Percentiles rank a stretch among this genome's conserved stretches.
Evolutionary conservation across 2,888 invertebrate species (phyloP).

Genomic region (Agonopterix subpropinquella): DNA sequence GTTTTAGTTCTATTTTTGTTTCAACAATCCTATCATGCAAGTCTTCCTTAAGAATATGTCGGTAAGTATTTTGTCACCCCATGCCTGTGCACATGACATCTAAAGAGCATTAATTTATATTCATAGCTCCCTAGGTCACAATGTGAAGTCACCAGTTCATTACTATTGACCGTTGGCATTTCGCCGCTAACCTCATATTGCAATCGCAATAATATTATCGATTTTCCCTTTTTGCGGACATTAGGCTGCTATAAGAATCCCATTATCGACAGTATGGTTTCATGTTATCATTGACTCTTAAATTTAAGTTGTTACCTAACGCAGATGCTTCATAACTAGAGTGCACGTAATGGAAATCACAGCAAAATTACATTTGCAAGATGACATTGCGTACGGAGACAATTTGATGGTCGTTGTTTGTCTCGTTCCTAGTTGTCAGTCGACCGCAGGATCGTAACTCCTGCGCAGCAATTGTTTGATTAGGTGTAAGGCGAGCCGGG

Average conservation of each 20-base stretch:
- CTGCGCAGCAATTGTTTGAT: conserved; percentile 50
- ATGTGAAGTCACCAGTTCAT: conserved; percentile 39
- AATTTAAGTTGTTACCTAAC: too few relatives aligned
- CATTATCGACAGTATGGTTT: too few relatives aligned
- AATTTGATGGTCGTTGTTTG: conserved; percentile 1
- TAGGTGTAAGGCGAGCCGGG: conserved; percentile 60
- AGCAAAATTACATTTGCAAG: background rate
- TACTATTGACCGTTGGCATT: conserved; percentile 58
- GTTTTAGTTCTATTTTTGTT: too few relatives aligned
- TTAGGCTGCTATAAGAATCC: too few relatives aligned
- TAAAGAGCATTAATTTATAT: conserved; percentile 21
- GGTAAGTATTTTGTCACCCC: too few relatives aligned
- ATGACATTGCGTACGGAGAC: background rate
- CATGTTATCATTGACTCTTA: too few relatives aligned
- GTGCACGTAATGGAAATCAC: conserved; percentile 4
- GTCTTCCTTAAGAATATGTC: too few relatives aligned
- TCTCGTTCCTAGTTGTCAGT: conserved; percentile 8
- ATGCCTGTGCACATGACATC: too few relatives aligned
- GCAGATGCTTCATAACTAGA: too few relatives aligned
- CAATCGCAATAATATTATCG: conserved; percentile 52
- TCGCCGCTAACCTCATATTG: conserved; percentile 47
- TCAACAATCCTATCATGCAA: too few relatives aligned
- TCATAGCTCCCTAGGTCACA: conserved; percentile 55
- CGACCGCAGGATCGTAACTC: conserved; percentile 36
- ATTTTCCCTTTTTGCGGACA: conserved; percentile 20